Base-by-base conservation (phyloP, 2,797 vertebrate species). In the Sebastes wilsoni region DNA sequence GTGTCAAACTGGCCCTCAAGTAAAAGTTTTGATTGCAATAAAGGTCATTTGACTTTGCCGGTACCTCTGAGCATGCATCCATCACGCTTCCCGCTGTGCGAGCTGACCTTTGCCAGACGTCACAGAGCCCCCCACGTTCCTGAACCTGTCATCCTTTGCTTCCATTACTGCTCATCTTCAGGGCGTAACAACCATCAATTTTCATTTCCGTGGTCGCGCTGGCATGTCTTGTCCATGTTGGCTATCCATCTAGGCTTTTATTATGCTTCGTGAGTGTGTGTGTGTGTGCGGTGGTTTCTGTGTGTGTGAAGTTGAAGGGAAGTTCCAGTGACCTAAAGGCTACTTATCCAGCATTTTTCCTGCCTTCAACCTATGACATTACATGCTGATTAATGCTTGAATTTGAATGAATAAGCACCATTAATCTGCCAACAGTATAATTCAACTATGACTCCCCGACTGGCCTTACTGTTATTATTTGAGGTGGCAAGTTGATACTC, bases 101-200 rank as follows among this genome's bases (percentile, higher is more conserved):
- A 72, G 87, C 79, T 90, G 93, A 95, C 92, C 92, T 94, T 94
- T 94, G 83, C 87, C 16, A 38, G 83, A 80, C 38, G 55, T 86
- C 78, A 67, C 25, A 0, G 18, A 1, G 2, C 28, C 62, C 67
- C 64, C 64, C 8, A 8, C 38, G 38, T 75, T 72, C 69, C 69
- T 11, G 6, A 42, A 67, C 38, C 86, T 71, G 80, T 85, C 84
- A 79, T 83, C 71, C 66, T 80, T 85, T 84, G 60, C 87, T 81
- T 90, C 87, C 77, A 86, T 94, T 90, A 91, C 82, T 75, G 90
- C 88, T 90, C 89, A 84, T 94, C 88, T 86, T 87, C 77, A 70
- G 83, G 86, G 73, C 14, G n/a, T 77, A 83, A 72, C 81, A 83
- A n/a, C 82, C 88, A 86, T 92, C 84, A 74, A 80, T 91, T 93